These are phyloP conservation scores for Nezara viridula DNA, from an alignment of 2,888 invertebrate genomes.

Conservation along the genomic window DNA sequence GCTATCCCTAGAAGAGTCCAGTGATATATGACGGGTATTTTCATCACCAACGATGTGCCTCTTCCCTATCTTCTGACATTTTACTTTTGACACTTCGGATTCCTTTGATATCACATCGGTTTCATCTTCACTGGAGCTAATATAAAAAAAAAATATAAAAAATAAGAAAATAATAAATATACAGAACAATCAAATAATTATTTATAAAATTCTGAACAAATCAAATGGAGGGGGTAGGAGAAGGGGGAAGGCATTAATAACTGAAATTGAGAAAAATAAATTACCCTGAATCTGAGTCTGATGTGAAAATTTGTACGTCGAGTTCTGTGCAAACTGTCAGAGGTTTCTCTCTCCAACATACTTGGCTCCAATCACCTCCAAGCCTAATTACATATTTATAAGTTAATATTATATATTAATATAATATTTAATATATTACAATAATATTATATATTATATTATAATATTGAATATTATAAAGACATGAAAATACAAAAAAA, in stretches of 20 bases:
- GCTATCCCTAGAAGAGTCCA: conserved; percentile 77
- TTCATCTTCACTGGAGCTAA: conserved; percentile 62
- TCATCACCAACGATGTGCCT: conserved; percentile 62
- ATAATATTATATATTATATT: no score
- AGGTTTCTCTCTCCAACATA: conserved; percentile 71
- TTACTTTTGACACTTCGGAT: conserved; percentile 55
- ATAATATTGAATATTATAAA: no score
- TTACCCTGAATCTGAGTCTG: conserved; percentile 55
- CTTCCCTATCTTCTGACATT: conserved; percentile 64
- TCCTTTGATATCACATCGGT: conserved; percentile 54
- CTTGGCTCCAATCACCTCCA: conserved; percentile 72
- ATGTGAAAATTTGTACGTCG: background rate
- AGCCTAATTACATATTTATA: conserved; percentile 69
- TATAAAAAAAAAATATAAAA: conserved; percentile 43
- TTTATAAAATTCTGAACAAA: background rate
- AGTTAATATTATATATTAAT: background rate
- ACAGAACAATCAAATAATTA: background rate
- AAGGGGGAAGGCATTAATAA: no score
- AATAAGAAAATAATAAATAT: background rate
- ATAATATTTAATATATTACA: no score
- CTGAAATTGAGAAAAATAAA: background rate
- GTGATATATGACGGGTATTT: conserved; percentile 72
- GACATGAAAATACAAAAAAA: no score
- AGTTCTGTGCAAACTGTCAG: conserved; percentile 68
- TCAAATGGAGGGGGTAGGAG: no score